Conservation (phyloP, 2,888 invertebrate genomes). For the Baccha elongata region DNA sequence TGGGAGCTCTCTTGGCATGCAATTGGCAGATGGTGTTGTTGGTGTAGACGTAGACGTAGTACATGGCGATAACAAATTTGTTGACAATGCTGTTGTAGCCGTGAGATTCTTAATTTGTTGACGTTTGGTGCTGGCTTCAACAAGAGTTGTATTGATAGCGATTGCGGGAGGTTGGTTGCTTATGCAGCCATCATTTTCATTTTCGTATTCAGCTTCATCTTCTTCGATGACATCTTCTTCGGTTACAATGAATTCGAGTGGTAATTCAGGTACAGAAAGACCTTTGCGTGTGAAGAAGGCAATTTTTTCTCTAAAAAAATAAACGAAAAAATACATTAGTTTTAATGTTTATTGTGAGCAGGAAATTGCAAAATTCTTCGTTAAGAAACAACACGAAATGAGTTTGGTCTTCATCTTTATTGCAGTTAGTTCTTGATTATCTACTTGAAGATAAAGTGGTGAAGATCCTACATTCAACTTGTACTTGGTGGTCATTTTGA, state of each 20-base stretch:
- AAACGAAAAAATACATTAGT: slow-evolving; percentile 7
- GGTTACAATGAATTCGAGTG: slow-evolving; percentile 84
- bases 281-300: slow-evolving; percentile 95
- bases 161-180: slow-evolving; percentile 76
- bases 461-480: too few species aligned
- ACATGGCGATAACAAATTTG: slow-evolving; percentile 64
- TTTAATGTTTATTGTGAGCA: too few species aligned
- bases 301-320: slow-evolving; percentile 94
- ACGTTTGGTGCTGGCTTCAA: slow-evolving; percentile 81
- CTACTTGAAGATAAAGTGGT: too few species aligned
- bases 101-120: slow-evolving; percentile 79
- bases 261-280: slow-evolving; percentile 89
- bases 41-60: slow-evolving; percentile 50
- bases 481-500: too few species aligned
- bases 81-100: slow-evolving; percentile 56
- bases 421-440: too few species aligned
- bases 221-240: slow-evolving; percentile 82
- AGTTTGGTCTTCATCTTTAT: too few species aligned
- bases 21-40: slow-evolving; percentile 60
- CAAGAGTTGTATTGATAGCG: slow-evolving; percentile 80
- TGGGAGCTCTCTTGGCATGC: slow-evolving; percentile 62
- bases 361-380: too few species aligned
- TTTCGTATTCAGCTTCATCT: slow-evolving; percentile 77
- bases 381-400: too few species aligned
- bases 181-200: slow-evolving; percentile 77